Base-by-base conservation (phyloP, 2,888 invertebrate species). In the Melinaea menophilus region DNA sequence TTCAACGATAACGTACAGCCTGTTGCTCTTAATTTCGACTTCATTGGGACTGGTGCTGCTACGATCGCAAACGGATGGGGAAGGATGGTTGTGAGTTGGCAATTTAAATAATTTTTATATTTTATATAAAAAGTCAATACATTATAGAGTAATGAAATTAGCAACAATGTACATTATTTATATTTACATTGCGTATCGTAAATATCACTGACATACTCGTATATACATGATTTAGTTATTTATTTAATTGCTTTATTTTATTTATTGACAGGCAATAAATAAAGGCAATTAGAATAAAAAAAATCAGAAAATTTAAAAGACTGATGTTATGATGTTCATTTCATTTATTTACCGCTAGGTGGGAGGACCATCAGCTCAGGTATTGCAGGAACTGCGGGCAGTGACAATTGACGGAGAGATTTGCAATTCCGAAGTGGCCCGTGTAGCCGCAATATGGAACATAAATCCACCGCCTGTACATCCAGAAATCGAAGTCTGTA, bases 401-500 rank as follows among this genome's bases (percentile, higher is more conserved):
- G 37, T 59, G 41, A 74, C 74, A 0, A 59, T 78, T 35, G 72
- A 71, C 46, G 76, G 76, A 0, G 55, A 68, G 7, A 37, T 60
- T 11, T 80, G 80, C 63, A 64, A 71, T 4, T 22, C 1, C 0
- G 73, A 71, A 0, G 74, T 74, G 4, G 62, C 66, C 0, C 55
- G 59, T 2, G 46, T 66, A 13, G 68, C 71, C 0, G 31, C 4
- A 0, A 57, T 65, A 46, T 54, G 79, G 9, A 77, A 78, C 71
- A 55, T 72, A 2, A 63, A 65, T 2, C 71, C 76, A 2, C 82
- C 80, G 0, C 66, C 72, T 0, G 78, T 83, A 0, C 76, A 85
- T 34, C 80, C 84, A 0, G 71, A 77, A 37, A 71, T 82, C 48
- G 85, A 85, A 59, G 56, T 85, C 48, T 86, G 86, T 72, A 80